phyloP scores from a whole-genome alignment of 1,140 invertebrate species.

The Drosophila simulans region DNA sequence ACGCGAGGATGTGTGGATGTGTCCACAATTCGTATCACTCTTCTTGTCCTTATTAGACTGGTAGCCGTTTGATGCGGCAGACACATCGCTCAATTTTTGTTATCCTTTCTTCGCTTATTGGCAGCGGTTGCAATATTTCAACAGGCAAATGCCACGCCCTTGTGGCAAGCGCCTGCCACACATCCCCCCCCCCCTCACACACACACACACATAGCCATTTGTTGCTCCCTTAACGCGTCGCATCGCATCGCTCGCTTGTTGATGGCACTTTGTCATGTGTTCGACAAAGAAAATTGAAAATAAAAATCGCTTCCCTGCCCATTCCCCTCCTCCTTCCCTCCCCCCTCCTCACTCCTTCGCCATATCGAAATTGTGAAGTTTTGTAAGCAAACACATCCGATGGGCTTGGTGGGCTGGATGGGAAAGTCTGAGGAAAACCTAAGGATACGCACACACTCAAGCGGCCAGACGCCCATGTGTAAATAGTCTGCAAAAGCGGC shows the following conservation, averaged over 20 bases:
- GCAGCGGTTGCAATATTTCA: constrained; percentile 60
- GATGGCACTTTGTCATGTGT: constrained; percentile 80
- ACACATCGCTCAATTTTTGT: constrained; percentile 61
- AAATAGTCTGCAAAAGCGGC: constrained; percentile 50
- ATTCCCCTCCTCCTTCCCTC: background rate
- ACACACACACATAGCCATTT: constrained; percentile 3
- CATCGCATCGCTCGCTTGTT: constrained; percentile 57
- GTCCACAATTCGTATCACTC: constrained; percentile 52
- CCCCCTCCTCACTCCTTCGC: background rate
- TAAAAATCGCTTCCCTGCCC: constrained; percentile 62
- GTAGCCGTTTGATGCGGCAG: constrained; percentile 38
- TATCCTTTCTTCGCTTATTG: constrained; percentile 59
- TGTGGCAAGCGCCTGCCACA: background rate
- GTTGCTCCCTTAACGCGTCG: constrained; percentile 34
- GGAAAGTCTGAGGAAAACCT: constrained; percentile 22
- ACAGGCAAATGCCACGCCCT: constrained; percentile 60
- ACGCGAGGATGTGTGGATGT: constrained; percentile 3
- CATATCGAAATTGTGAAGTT: constrained; percentile 72
- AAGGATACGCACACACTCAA: constrained; percentile 14
- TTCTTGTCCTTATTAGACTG: constrained; percentile 59
- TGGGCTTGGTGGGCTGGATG: background rate
- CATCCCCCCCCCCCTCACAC: background rate
- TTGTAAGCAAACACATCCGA: constrained; percentile 35
- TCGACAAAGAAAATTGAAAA: constrained; percentile 80
- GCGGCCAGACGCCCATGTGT: constrained; percentile 17